Base-by-base conservation (phyloP, 2,888 invertebrate genomes). In the Yponomeuta malinellus region DNA sequence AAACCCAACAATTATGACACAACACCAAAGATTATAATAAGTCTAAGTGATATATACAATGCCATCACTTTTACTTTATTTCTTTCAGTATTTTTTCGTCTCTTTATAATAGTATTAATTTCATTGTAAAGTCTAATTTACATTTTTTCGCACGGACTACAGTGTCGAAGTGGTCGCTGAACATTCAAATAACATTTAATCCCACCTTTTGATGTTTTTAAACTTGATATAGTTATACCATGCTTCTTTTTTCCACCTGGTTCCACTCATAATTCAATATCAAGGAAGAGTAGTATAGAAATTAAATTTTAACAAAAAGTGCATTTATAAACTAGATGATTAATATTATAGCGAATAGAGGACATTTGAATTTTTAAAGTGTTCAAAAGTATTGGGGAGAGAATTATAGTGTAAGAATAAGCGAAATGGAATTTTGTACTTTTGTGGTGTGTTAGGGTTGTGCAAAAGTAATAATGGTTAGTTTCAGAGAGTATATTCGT, bases 21-120 rank as follows among this genome's bases (percentile, higher is more conserved):
- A 88, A 89, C 90, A 91, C 91, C 91, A 91, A 91, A 91, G 91
- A 91, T 83, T 83, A 85, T 81, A 82, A 76, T 83, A 87, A 88
- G 88, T 87, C 82, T 83, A 85, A 79, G 83, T 84, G 85, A 84
- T 81, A 79, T 82, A 81, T 81, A 80, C 83, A 81, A 85, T 82
- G 87, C 88, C 88, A 86, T 87, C 83, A 37, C 63, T 69, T 59
- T 23, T 29, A 37, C 37, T 33, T 69, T 63, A 63, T 12, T 83
- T 87, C 82, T 78, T 88, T 87, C 89, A 88, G 90, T 90, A 90
- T 90, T 90, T 82, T 86, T 81, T 83, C 88, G 86, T 88, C 87
- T 89, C 86, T 68, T 37, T 31, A 43, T 43, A 6, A 59, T 59
- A 68, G 68, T 75, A 73, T 74, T 74, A 72, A 74, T 75, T 75